Base-by-base conservation (phyloP, 2,888 invertebrate species). In the Watsonalla binaria region DNA sequence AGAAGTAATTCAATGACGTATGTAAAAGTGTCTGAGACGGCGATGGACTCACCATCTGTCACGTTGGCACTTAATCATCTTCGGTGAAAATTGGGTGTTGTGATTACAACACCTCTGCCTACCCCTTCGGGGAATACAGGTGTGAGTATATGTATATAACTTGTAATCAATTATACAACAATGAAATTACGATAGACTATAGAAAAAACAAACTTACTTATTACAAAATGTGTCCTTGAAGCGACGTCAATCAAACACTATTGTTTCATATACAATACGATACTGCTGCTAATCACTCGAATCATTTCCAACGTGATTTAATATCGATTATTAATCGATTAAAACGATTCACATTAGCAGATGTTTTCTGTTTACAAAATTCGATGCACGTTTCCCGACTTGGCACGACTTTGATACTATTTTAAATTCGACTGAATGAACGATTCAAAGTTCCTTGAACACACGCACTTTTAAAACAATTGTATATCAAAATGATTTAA, bases 351-450 rank as follows among this genome's bases (percentile, higher is more conserved):
- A 5, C 37, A 37, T 11, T 11, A 8, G 42, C 72, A 76, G 57
- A 71, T 74, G 74, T 74, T 72, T 74, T 73, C 47, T 76, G 72
- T 76, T 78, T 76, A 78, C 72, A 71, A 56, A 45, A 47, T 42
- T 11, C 45, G 6, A 45, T 34, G 46, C 52, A 51, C 48, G 51
- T 50, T 39, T 35, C 39, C n/a, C 54, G 51, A 46, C 42, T 46
- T 50, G 45, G 45, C 51, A 45, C 51, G n/a, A 5, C 33, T 15
- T 34, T 24, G 45, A 34, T 33, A 45, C 51, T n/a, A 13, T 51
- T 45, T 51, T 51, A 45, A 42, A 51, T 33, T 24, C n/a, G 33
- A 9, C 45, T 34, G 34, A 45, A 51, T 51, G 51, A 45, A 48
- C 14, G n/a, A 34, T 35, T 45, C 42, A 34, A 45, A 50, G 52